phyloP scores from a whole-genome alignment of 2,888 invertebrate genomes.

The Magallana nippona region DNA sequence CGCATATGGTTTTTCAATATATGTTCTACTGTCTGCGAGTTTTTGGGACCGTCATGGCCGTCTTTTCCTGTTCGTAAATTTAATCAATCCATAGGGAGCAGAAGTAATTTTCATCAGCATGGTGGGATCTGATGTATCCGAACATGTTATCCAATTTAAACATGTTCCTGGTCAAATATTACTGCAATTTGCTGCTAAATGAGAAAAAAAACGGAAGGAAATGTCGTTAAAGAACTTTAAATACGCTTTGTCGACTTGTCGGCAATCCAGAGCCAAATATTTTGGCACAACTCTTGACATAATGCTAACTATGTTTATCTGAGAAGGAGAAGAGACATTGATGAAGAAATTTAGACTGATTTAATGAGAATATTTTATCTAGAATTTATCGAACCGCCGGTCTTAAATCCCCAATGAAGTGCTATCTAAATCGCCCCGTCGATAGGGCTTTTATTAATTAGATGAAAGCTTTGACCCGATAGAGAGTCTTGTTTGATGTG shows the following conservation, averaged over 20 bases:
- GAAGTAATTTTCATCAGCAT: slow-evolving; percentile 10
- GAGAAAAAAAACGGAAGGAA: not conserved
- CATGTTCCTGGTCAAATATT: slow-evolving; percentile 24
- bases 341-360: slow-evolving; percentile 38
- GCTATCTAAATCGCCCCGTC: slow-evolving; percentile 4
- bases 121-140: not conserved
- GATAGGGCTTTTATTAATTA: slow-evolving; percentile 24
- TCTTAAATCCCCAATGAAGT: slow-evolving; percentile 30
- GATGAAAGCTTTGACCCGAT: slow-evolving; percentile 24
- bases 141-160: slow-evolving; percentile 14
- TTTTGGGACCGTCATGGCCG: slow-evolving; percentile 16
- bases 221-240: not conserved
- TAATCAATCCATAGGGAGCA: slow-evolving; percentile 43
- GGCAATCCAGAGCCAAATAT: not conserved
- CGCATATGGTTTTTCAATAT: slow-evolving; percentile 44
- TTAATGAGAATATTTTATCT: slow-evolving; percentile 32
- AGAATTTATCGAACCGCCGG: slow-evolving; percentile 33
- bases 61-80: slow-evolving; percentile 24
- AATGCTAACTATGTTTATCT: slow-evolving; percentile 27
- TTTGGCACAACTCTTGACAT: slow-evolving; percentile 13
- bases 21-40: slow-evolving; percentile 5
- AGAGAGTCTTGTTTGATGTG: slow-evolving; percentile 9
- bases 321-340: slow-evolving; percentile 5
- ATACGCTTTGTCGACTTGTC: not conserved
- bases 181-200: not conserved